Percentiles rank a stretch among this genome's conserved stretches.
phyloP scores from a whole-genome alignment of 1,140 invertebrate species.

The Agrypnia vestita region DNA sequence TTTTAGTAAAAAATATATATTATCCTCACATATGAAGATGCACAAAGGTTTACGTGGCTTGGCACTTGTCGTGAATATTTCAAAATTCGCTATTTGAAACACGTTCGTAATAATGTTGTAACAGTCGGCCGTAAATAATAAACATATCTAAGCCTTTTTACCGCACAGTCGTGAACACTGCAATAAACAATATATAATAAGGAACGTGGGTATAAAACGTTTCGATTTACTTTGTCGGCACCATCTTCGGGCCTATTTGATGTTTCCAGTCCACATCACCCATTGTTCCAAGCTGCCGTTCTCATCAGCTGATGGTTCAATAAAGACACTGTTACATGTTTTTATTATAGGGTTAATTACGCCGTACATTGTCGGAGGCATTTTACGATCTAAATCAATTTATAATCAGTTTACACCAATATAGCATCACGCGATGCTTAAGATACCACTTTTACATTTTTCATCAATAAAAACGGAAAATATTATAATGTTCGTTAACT shows the following conservation, averaged over 20 bases:
- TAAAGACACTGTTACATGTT: too few species aligned
- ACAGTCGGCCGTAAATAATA: constrained; percentile 40
- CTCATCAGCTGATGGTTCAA: too few species aligned
- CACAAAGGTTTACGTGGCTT: not conserved
- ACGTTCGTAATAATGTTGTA: constrained; percentile 47
- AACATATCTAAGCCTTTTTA: constrained; percentile 21
- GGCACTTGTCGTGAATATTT: constrained; percentile 10
- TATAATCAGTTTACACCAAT: too few species aligned
- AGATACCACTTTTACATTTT: too few species aligned
- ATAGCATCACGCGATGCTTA: too few species aligned
- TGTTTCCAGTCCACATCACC: not conserved
- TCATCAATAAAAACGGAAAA: too few species aligned
- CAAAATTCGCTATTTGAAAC: constrained; percentile 45
- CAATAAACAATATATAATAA: constrained; percentile 48
- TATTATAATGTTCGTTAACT: too few species aligned
- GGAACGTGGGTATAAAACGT: constrained; percentile 44
- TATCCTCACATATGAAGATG: not conserved
- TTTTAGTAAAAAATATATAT: too few species aligned
- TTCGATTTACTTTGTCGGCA: constrained; percentile 45
- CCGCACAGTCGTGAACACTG: not conserved
- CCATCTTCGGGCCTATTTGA: constrained; percentile 26
- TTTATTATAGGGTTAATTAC: too few species aligned
- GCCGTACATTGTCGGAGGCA: too few species aligned
- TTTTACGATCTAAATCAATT: too few species aligned
- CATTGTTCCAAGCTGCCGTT: not conserved